A percentile compares a stretch with the other conserved stretches of the same genome.
Conservation (phyloP, 1,140 invertebrate species). For the Hetaerina americana region DNA sequence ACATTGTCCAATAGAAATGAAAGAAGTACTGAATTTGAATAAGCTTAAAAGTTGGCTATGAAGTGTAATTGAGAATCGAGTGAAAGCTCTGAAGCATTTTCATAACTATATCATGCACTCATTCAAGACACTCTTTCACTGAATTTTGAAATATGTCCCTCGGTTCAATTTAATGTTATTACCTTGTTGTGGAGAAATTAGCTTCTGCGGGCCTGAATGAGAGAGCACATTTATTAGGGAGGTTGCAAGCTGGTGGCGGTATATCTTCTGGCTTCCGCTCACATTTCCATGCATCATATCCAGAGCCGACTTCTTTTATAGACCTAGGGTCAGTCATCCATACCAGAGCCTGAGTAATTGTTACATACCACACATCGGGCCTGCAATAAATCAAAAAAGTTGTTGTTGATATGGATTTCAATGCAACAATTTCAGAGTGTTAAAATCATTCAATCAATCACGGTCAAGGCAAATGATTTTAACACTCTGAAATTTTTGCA, state of each 20-base stretch:
- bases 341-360: conserved; percentile 73
- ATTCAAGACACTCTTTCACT: too few relatives aligned
- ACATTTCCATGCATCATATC: conserved; percentile 68
- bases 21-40: too few relatives aligned
- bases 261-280: conserved; percentile 50
- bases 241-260: conserved; percentile 59
- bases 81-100: too few relatives aligned
- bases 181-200: conserved; percentile 62
- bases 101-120: too few relatives aligned
- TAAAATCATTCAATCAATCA: too few relatives aligned
- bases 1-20: too few relatives aligned
- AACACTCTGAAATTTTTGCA: too few relatives aligned
- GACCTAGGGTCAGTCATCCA: conserved; percentile 82
- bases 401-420: too few relatives aligned
- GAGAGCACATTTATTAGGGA: conserved; percentile 71
- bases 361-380: conserved; percentile 80
- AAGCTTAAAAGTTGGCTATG: too few relatives aligned
- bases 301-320: conserved; percentile 45
- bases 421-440: too few relatives aligned
- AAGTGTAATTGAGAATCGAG: too few relatives aligned
- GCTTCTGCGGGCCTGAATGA: conserved; percentile 58
- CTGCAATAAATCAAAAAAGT: conserved; percentile 39
- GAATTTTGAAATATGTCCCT: neutral
- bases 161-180: conserved; percentile 13
- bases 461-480: too few relatives aligned